Evolutionary conservation across 2,888 invertebrate species (phyloP).

Genomic region (Polydesmus complanatus): DNA sequence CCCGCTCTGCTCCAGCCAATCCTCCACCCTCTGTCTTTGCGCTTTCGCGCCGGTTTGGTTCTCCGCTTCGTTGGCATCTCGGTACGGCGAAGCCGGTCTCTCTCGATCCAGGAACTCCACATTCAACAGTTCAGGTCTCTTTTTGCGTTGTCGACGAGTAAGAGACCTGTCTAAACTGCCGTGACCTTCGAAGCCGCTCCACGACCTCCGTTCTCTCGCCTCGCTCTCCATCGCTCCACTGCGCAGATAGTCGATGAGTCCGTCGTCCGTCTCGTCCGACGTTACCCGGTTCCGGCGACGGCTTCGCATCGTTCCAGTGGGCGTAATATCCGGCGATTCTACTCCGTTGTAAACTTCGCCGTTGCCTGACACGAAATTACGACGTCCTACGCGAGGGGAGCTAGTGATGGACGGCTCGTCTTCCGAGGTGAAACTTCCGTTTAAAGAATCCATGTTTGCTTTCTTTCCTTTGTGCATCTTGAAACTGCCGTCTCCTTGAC

Average conservation of each 20-base stretch:
- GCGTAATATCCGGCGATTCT: conserved; percentile 55
- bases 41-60: conserved; percentile 14
- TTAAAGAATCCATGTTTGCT: conserved; percentile 20
- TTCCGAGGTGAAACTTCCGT: conserved; percentile 37
- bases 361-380: conserved; percentile 36
- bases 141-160: conserved; percentile 61
- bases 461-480: conserved; percentile 17
- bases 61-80: conserved; percentile 33
- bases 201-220: conserved; percentile 18
- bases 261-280: conserved; percentile 62
- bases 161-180: conserved; percentile 64
- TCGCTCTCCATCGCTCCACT: conserved; percentile 17
- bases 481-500: conserved; percentile 17
- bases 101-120: conserved; percentile 22
- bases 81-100: conserved; percentile 28
- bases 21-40: conserved; percentile 67
- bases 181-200: conserved; percentile 37
- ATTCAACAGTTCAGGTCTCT: conserved; percentile 53
- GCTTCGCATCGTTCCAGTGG: conserved; percentile 64
- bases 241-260: conserved; percentile 43
- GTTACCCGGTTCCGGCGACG: conserved; percentile 65
- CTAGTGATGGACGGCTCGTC: conserved; percentile 49
- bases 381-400: conserved; percentile 51
- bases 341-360: conserved; percentile 16
- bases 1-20: conserved; percentile 77